Evolutionary conservation across 2,797 vertebrate genomes (phyloP), one percentile per base, ranked within the genome.

Genomic region (Premnoplex brunnescens): DNA sequence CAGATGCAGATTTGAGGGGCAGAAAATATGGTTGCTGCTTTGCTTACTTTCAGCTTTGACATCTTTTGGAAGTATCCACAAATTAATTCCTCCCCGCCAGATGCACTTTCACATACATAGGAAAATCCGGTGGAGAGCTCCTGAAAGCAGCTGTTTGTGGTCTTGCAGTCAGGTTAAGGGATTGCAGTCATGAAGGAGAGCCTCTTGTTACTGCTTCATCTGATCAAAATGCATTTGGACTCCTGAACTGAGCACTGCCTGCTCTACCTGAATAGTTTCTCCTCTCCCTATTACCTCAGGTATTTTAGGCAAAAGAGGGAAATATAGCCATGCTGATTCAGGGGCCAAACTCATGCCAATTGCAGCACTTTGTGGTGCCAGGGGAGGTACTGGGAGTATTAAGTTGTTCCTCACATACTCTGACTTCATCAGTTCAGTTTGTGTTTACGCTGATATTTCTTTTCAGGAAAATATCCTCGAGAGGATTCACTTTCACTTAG

Each of bases 401-500:
- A 26, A 71, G 59, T 27, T 88, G 19, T 48, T 67, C 37, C 26
- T 73, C 10, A 9, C 51, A 28, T 74, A 18, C 74, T 84, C 26
- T 55, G 32, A 75, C 23, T 91, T 74, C 0, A 28, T 73, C 18
- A 9, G 6, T 85, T 89, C 8, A 24, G 14, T 52, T 77, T 76
- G 46, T 72, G 17, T 88, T 91, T 77, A 18, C 18, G 1, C 49
- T 56, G 8, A 51, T 60, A 3, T 83, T 86, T 87, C 34, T 91
- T 54, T 86, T 78, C 95, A 99, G 99, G 99, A 99, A 97, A 99
- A 99, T 93, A 99, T 99, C 90, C 96, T 99, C 87, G 98, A 99
- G 91, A 98, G 98, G 97, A 99, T 99, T 96, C 99, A 99, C 93
- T 98, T 99, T 95, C 99, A 99, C 95, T 98, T 99, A 59, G 99